Evolutionary conservation across 2,888 invertebrate genomes (phyloP), one percentile per base, ranked within the genome.

Genomic region (Bellardia bayeri): DNA sequence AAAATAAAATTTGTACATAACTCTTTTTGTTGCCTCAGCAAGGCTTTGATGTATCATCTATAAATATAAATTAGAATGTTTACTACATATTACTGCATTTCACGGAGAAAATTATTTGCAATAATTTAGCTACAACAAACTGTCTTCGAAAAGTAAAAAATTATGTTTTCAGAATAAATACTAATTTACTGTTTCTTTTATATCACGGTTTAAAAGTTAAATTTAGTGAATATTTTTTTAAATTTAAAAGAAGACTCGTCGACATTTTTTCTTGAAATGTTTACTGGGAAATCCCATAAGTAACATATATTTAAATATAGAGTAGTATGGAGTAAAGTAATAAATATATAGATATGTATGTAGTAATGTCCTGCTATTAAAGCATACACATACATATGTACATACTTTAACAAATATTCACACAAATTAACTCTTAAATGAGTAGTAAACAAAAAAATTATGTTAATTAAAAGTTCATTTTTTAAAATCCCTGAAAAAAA

Each of bases 391-490:
- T n/a, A n/a, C n/a, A 23, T 23, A 23, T 23, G 23, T 23, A 23
- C 23, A 23, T 23, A 23, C 42, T 45, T 61, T 58, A 45, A 61
- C 42, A 74, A 45, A 61, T 45, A 74, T 68, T 42, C 30, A 64
- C 56, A 66, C 42, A 72, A 64, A 63, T 78, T 63, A 72, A 74
- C 45, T 66, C n/a, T 45, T 81, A 72, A 71, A 64, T 64, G 49
- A 63, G 13, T 63, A 69, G n/a, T 13, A 80, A 63, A 37, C 16
- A 63, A 80, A 3, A 45, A 66, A 45, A 64, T 42, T 49, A 76
- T 78, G 69, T 78, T 83, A 78, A 83, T 78, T 71, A 83, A 83
- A 83, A 61, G 51, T 83, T 83, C 78, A 83, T 71, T 83, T 83
- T 61, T 80, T 80, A 14, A 69, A 69, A 61, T 33, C 63, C 63